Conservation (phyloP, 2,888 invertebrate genomes). For the Microctonus hyperodae region DNA sequence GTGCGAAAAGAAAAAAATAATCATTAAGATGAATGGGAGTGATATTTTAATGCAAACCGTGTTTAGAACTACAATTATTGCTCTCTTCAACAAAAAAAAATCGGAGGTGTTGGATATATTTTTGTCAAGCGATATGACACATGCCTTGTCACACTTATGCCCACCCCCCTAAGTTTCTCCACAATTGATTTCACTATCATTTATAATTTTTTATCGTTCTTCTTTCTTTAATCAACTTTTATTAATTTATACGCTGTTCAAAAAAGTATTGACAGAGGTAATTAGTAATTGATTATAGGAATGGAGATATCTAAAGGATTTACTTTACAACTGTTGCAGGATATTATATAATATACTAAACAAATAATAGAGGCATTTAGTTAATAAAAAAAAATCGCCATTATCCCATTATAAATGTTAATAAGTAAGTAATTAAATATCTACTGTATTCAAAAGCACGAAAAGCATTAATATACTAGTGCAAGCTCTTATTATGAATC, state of each 20-base stretch:
- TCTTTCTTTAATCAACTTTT: neutral
- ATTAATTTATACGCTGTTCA: neutral
- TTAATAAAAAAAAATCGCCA: neutral
- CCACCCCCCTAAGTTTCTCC: slow-evolving; percentile 55
- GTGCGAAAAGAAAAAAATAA: slow-evolving; percentile 23
- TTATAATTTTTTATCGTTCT: slow-evolving; percentile 12
- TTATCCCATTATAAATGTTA: neutral
- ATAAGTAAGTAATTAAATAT: neutral
- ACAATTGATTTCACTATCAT: slow-evolving; percentile 40
- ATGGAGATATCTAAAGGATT: neutral
- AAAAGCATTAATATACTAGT: slow-evolving; percentile 32
- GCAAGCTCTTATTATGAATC: slow-evolving; percentile 32
- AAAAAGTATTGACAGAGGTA: slow-evolving; percentile 2
- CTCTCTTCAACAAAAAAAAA: slow-evolving; percentile 1
- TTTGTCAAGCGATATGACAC: slow-evolving; percentile 24
- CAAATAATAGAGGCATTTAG: neutral
- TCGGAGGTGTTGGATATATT: neutral
- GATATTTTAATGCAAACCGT: neutral
- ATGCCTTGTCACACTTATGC: slow-evolving; percentile 63
- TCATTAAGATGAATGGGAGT: slow-evolving; percentile 57
- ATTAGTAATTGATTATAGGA: neutral
- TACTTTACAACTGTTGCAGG: neutral
- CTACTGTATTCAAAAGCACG: slow-evolving; percentile 31
- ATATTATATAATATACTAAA: neutral
- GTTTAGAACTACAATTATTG: slow-evolving; percentile 6